phyloP scores from a whole-genome alignment of 2,113 vertebrate genomes.

The Cyprinodon brontotheroides region DNA sequence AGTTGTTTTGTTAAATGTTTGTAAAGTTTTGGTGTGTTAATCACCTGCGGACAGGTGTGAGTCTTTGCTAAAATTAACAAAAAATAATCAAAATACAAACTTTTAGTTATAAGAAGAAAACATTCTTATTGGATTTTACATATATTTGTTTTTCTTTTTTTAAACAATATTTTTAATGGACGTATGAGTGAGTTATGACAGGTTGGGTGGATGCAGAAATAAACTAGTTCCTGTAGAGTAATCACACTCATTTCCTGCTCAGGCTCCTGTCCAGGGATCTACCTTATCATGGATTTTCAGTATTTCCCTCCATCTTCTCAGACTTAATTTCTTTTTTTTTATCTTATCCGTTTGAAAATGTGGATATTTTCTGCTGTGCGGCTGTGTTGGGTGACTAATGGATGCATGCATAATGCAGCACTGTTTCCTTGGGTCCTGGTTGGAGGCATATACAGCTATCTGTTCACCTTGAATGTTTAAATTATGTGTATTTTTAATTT shows the following conservation, averaged over 20 bases:
- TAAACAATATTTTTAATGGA: constrained; percentile 3
- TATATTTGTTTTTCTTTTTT: not conserved
- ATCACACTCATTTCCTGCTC: constrained; percentile 56
- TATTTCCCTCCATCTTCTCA: not conserved
- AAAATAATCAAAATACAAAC: not conserved
- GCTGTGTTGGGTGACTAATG: not conserved
- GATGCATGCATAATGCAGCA: not conserved
- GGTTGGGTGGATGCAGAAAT: constrained; percentile 51
- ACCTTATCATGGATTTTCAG: constrained; percentile 35
- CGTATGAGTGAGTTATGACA: constrained; percentile 33
- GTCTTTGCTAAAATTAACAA: not conserved
- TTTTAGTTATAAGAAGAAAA: too few species aligned
- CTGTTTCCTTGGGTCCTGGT: not conserved
- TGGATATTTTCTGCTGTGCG: not conserved
- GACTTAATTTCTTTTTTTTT: constrained; percentile 14
- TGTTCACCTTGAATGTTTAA: too few species aligned
- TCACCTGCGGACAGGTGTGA: constrained; percentile 11
- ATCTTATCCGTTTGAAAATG: not conserved
- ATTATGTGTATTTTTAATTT: too few species aligned
- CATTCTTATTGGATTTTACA: too few species aligned
- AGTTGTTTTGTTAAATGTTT: not conserved
- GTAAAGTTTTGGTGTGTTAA: not conserved
- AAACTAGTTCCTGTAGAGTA: constrained; percentile 34
- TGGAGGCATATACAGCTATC: not conserved
- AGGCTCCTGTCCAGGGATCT: constrained; percentile 3